phyloP scores from a whole-genome alignment of 2,113 vertebrate species.

The Hymenochirus boettgeri region DNA sequence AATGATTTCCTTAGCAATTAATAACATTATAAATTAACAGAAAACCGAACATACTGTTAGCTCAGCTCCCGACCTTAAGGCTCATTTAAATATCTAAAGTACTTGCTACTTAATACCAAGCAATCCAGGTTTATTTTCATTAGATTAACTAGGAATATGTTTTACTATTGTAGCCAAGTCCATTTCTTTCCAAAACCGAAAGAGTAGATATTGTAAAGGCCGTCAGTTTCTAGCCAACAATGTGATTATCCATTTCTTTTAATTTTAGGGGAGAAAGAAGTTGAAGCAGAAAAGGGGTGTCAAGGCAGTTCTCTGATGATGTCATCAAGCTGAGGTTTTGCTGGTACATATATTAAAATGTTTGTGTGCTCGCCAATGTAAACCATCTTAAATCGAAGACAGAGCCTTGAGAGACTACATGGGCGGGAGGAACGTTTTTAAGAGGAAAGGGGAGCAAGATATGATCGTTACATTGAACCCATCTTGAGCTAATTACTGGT shows the following conservation, averaged over 20 bases:
- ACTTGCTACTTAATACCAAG: conserved; percentile 41
- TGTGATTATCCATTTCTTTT: conserved; percentile 46
- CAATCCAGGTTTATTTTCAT: conserved; percentile 38
- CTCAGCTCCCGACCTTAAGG: conserved; percentile 21
- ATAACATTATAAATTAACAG: conserved; percentile 31
- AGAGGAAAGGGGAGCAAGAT: conserved; percentile 78
- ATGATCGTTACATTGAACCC: conserved; percentile 93
- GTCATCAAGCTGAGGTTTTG: conserved; percentile 88
- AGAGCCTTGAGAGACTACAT: conserved; percentile 86
- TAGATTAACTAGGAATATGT: conserved; percentile 40
- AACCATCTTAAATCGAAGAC: conserved; percentile 95
- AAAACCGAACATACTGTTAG: conserved; percentile 15
- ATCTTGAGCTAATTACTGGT: conserved; percentile 99
- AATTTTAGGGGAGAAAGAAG: background rate
- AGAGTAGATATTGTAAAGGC: conserved; percentile 54
- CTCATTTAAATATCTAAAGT: conserved; percentile 25
- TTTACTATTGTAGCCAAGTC: conserved; percentile 17
- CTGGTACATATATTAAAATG: conserved; percentile 89
- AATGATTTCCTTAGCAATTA: conserved; percentile 36
- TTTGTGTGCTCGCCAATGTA: conserved; percentile 96
- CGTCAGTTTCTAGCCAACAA: conserved; percentile 59
- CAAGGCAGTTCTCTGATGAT: conserved; percentile 79
- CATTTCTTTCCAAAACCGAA: conserved; percentile 15
- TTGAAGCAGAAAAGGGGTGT: conserved; percentile 7
- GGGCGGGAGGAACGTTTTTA: conserved; percentile 75